phyloP scores from a whole-genome alignment of 2,888 invertebrate genomes.

The Parnassius orleans region DNA sequence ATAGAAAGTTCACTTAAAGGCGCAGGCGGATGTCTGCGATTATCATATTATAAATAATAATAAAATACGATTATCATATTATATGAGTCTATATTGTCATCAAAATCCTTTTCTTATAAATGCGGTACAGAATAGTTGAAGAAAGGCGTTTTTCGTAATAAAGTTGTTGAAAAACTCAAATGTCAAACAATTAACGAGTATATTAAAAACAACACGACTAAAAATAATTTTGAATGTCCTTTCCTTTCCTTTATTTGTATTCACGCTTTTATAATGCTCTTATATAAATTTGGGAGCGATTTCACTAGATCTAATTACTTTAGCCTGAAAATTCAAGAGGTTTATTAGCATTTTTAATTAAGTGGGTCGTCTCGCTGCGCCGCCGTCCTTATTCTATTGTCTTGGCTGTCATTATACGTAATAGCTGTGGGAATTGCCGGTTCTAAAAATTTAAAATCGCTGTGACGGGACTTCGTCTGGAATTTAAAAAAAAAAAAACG shows the following conservation, averaged over 20 bases:
- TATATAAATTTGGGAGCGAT: conserved; percentile 14
- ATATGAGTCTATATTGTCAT: too few species aligned
- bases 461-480: conserved; percentile 11
- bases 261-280: conserved; percentile 5
- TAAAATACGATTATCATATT: too few species aligned
- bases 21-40: too few species aligned
- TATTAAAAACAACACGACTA: too few species aligned
- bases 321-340: conserved; percentile 26
- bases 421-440: conserved; percentile 33
- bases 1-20: too few species aligned
- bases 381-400: conserved; percentile 28
- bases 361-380: conserved; percentile 27
- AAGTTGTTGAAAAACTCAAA: too few species aligned
- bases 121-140: too few species aligned
- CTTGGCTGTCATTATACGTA: conserved; percentile 33
- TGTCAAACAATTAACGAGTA: too few species aligned
- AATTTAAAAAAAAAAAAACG: conserved; percentile 15
- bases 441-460: conserved; percentile 29
- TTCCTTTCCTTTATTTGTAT: background rate
- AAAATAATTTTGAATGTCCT: too few species aligned
- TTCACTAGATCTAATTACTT: conserved; percentile 22
- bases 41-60: too few species aligned
- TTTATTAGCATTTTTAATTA: conserved; percentile 39
- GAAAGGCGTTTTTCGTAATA: too few species aligned
- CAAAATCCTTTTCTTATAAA: too few species aligned